Percentiles rank a stretch among this genome's conserved stretches.
Evolutionary conservation across 1,140 invertebrate genomes (phyloP).

Genomic region (Aleiodes sp.): DNA sequence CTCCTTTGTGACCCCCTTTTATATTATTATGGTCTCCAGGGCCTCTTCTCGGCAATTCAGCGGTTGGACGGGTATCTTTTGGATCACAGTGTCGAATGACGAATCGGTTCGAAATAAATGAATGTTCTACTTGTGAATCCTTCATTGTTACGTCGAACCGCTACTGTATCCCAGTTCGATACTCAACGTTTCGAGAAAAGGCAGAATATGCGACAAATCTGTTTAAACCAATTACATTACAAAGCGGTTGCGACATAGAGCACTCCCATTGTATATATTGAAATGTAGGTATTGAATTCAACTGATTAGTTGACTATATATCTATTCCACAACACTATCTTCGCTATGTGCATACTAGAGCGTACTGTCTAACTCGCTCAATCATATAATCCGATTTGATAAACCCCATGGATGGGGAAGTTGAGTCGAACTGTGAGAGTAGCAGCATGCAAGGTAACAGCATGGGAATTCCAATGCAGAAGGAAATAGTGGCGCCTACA

Average conservation of each 20-base stretch:
- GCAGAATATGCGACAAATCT: not conserved
- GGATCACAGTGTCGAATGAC: conserved; percentile 25
- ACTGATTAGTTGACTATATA: not conserved
- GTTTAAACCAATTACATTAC: not conserved
- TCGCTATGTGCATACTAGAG: no score
- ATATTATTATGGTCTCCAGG: conserved; percentile 9
- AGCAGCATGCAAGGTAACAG: not conserved
- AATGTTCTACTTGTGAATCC: not conserved
- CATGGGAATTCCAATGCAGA: not conserved
- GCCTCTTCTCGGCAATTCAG: conserved; percentile 23
- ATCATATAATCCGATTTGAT: conserved; percentile 11
- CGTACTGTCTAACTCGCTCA: not conserved
- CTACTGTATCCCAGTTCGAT: not conserved
- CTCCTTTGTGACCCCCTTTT: conserved; percentile 7
- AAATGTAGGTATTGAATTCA: not conserved
- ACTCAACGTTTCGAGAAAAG: not conserved
- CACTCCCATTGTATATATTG: no score
- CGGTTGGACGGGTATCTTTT: conserved; percentile 33
- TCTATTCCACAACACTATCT: not conserved
- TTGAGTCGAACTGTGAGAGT: not conserved
- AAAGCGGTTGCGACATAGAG: no score
- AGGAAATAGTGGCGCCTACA: not conserved
- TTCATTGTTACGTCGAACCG: not conserved
- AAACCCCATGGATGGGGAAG: conserved; percentile 7
- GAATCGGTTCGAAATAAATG: conserved; percentile 17